Conservation (phyloP, 1,140 invertebrate genomes). For the Colletes latitarsis region DNA sequence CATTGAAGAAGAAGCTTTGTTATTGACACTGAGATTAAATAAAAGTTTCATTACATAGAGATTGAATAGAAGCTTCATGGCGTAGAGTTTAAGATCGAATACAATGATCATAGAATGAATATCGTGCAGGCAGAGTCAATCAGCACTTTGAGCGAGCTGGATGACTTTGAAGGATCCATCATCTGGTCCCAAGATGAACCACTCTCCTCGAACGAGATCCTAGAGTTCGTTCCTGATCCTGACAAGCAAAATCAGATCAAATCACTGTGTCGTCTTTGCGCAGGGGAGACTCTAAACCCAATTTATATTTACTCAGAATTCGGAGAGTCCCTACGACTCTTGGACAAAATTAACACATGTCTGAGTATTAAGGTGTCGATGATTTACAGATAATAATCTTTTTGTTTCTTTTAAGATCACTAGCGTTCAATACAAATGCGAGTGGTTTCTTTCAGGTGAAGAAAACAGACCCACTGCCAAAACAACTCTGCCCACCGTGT, state of each 20-base stretch:
- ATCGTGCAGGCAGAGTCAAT: constrained; percentile 56
- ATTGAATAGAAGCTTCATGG: too few relatives aligned
- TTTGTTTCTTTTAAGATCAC: too few relatives aligned
- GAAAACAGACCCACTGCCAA: constrained; percentile 66
- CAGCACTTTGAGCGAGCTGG: constrained; percentile 63
- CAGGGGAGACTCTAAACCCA: constrained; percentile 61
- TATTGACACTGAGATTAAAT: constrained; percentile 5
- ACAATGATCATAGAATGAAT: constrained; percentile 41
- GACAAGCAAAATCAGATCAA: constrained; percentile 33
- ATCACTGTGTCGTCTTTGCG: constrained; percentile 64
- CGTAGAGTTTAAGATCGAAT: background rate
- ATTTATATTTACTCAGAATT: constrained; percentile 68
- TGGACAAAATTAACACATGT: constrained; percentile 68
- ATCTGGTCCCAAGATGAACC: constrained; percentile 67
- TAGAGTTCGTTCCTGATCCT: constrained; percentile 38
- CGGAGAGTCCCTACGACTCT: constrained; percentile 65
- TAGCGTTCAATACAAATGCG: too few relatives aligned
- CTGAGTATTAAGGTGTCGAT: constrained; percentile 61
- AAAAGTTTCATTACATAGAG: too few relatives aligned
- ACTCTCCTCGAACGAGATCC: constrained; percentile 61
- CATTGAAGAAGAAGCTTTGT: background rate
- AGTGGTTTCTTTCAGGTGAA: constrained; percentile 47
- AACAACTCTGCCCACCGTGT: constrained; percentile 63
- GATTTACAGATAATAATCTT: too few relatives aligned
- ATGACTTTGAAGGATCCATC: constrained; percentile 64